Base-by-base conservation (phyloP, 2,113 vertebrate species). In the Prunella fulvescens region DNA sequence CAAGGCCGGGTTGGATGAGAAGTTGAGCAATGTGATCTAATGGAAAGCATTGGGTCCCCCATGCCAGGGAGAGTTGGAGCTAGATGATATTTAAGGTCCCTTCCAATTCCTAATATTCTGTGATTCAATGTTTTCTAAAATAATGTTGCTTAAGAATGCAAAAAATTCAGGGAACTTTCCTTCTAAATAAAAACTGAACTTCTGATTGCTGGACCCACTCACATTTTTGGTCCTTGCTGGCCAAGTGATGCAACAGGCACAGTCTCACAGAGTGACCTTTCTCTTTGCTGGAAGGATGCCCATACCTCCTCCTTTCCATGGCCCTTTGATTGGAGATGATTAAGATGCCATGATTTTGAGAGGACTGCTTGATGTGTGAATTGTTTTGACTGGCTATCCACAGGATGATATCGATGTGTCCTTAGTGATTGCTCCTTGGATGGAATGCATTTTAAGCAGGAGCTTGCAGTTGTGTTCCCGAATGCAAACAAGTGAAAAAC, bases 141-240 rank as follows among this genome's bases (percentile, higher is more conserved):
- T 22, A 53, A 11, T 50, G 6, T 23, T 84, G 11, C 15, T 78
- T 79, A 48, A 42, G 37, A 71, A 53, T 22, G 40, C 22, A 37
- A 74, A 48, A 7, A 31, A 22, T 53, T 86, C 13, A 58, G 26
- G 5, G 4, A 9, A 14, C 72, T 70, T 88, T 23, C 8, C 15
- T 81, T 39, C 57, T 72, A 28, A 57, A 76, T 22, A 37, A 23
- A 89, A 61, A 81, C 5, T 14, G 25, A 74, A 69, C 31, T 62
- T 70, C 35, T 53, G 44, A 50, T 39, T 40, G 17, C 11, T 8
- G 6, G 25, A 67, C 1, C 1, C 16, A 53, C 0, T 1, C 17
- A 29, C 19, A 35, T 11, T 76, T 91, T 81, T 31, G 33, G 18
- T 57, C 11, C 53, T 64, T 67, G 48, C 28, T 48, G 65, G 8